Conservation (phyloP, 1,140 invertebrate species). For the Drosophila arizonae region DNA sequence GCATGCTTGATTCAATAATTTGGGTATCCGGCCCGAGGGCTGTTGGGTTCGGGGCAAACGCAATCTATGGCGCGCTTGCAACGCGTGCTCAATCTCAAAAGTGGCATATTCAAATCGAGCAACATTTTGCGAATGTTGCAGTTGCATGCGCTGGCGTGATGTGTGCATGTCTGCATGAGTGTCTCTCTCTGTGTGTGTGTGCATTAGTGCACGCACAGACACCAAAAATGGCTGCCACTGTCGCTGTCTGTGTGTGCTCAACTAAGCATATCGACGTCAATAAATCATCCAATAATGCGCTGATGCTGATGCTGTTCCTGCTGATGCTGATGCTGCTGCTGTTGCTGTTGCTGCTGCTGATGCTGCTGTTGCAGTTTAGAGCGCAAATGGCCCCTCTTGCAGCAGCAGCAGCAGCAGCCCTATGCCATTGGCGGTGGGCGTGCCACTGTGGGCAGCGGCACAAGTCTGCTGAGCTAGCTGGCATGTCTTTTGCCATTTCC, state of each 20-base stretch:
- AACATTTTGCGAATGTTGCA: slow-evolving; percentile 41
- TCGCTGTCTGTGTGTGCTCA: slow-evolving; percentile 45
- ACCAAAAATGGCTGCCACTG: slow-evolving; percentile 57
- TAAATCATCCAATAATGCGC: slow-evolving; percentile 81
- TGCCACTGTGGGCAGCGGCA: slow-evolving; percentile 1
- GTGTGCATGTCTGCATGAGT: not conserved
- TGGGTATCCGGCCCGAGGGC: slow-evolving; percentile 13
- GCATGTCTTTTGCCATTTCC: slow-evolving; percentile 69
- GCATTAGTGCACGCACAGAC: slow-evolving; percentile 53
- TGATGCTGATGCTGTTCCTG: slow-evolving; percentile 56
- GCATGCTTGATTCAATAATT: slow-evolving; percentile 40
- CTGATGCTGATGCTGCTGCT: slow-evolving; percentile 25
- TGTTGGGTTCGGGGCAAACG: slow-evolving; percentile 41
- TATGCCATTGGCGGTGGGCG: not conserved
- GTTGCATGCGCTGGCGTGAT: slow-evolving; percentile 28
- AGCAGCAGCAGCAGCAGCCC: slow-evolving; percentile 24
- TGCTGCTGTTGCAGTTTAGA: too few species aligned
- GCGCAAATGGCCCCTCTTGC: slow-evolving; percentile 33
- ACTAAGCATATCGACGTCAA: slow-evolving; percentile 82
- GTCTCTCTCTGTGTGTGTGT: not conserved
- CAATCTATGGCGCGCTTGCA: slow-evolving; percentile 47
- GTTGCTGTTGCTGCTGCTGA: too few species aligned
- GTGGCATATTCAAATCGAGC: slow-evolving; percentile 64
- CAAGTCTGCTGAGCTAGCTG: slow-evolving; percentile 29
- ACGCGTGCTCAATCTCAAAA: slow-evolving; percentile 68